These are phyloP conservation scores for Drosophila repletoides DNA, from an alignment of 1,140 invertebrate genomes.

Conservation along the genomic window DNA sequence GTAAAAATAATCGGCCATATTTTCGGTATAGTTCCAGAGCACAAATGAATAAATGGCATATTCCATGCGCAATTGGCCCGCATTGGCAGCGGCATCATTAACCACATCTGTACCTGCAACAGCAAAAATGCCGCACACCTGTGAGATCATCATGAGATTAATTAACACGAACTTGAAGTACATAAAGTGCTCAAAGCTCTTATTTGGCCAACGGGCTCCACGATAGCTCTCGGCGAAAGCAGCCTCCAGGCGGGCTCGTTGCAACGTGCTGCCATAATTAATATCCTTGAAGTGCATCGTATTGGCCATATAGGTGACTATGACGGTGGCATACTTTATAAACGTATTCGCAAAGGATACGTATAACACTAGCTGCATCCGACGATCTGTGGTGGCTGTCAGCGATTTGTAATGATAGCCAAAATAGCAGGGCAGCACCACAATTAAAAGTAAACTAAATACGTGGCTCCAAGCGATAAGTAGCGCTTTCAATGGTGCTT, in stretches of 20 bases:
- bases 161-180: constrained; percentile 72
- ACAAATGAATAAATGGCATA: constrained; percentile 73
- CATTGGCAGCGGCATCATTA: not conserved
- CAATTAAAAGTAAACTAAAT: constrained; percentile 55
- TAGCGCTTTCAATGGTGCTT: constrained; percentile 13
- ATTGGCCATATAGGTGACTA: constrained; percentile 69
- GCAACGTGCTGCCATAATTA: constrained; percentile 49
- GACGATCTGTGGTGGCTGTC: constrained; percentile 41
- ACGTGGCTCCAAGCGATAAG: constrained; percentile 56
- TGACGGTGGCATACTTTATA: constrained; percentile 68
- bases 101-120: not conserved
- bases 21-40: constrained; percentile 75
- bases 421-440: constrained; percentile 64
- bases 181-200: constrained; percentile 57
- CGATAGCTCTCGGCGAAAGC: constrained; percentile 27
- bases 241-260: constrained; percentile 46
- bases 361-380: constrained; percentile 60
- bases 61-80: constrained; percentile 38
- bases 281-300: constrained; percentile 62
- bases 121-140: constrained; percentile 58
- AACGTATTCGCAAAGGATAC: constrained; percentile 66
- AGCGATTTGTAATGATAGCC: constrained; percentile 46
- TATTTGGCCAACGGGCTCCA: constrained; percentile 14
- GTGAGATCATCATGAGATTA: constrained; percentile 71
- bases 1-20: constrained; percentile 76